A percentile compares a stretch with the other conserved stretches of the same genome.
Conservation (phyloP, 2,888 invertebrate genomes). For the Actias luna region DNA sequence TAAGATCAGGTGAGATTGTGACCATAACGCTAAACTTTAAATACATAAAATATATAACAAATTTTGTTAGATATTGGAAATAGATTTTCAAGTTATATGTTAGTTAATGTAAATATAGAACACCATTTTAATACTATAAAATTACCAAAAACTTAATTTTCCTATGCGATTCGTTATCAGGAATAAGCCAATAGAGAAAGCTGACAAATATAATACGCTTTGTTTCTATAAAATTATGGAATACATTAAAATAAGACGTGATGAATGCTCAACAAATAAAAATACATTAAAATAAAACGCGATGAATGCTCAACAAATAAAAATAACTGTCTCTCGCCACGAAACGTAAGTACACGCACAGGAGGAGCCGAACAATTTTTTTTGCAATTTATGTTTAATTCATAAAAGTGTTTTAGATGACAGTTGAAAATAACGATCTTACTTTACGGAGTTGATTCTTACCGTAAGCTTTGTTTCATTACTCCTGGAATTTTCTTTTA, state of each 20-base stretch:
- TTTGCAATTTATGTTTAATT: background rate
- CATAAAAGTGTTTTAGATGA: background rate
- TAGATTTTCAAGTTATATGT: background rate
- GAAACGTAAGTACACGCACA: background rate
- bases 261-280: background rate
- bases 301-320: background rate
- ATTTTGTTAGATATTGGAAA: background rate
- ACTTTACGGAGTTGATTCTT: background rate
- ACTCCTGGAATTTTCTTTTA: background rate
- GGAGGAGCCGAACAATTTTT: background rate
- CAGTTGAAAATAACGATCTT: background rate
- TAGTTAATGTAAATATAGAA: background rate
- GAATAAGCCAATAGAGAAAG: too few species aligned
- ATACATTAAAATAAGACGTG: background rate
- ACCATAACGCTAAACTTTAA: too few species aligned
- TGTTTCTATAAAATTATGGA: background rate
- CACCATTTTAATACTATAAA: background rate
- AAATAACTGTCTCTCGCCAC: background rate
- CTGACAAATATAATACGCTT: background rate
- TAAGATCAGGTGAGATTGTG: too few species aligned
- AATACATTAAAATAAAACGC: background rate
- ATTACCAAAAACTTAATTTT: background rate
- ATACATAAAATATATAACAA: too few species aligned
- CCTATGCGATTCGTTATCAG: background rate
- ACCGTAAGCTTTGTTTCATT: slow-evolving; percentile 8